Evolutionary conservation across 2,888 invertebrate genomes (phyloP).

Genomic region (Cylindroiulus punctatus): DNA sequence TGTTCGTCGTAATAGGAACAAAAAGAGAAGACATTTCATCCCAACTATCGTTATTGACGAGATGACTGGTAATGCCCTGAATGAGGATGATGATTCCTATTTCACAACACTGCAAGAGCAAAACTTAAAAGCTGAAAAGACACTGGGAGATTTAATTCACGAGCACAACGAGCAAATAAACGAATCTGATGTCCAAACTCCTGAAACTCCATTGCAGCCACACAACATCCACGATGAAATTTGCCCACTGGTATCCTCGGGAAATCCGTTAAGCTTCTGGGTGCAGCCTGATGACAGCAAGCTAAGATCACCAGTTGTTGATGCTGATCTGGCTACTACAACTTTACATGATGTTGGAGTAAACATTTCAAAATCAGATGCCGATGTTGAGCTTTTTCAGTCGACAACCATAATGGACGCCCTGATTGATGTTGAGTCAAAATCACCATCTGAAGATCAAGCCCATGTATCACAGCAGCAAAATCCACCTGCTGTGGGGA

Average conservation of each 20-base stretch:
- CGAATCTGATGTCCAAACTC: conserved; percentile 48
- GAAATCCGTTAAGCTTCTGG: background rate
- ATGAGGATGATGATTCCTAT: conserved; percentile 57
- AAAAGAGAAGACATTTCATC: conserved; percentile 70
- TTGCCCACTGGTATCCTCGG: conserved; percentile 49
- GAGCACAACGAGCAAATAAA: background rate
- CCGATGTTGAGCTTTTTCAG: background rate
- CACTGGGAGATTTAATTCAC: conserved; percentile 53
- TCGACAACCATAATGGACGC: background rate
- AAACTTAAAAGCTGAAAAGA: conserved; percentile 55
- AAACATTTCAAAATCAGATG: background rate
- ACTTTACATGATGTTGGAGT: background rate
- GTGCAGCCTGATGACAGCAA: background rate
- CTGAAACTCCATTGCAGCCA: conserved; percentile 27
- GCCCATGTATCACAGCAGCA: background rate
- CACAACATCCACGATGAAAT: conserved; percentile 47
- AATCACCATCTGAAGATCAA: background rate
- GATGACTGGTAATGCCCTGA: conserved; percentile 58
- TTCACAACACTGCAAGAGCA: conserved; percentile 55
- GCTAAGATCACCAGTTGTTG: background rate
- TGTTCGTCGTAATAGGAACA: background rate
- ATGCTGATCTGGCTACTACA: background rate
- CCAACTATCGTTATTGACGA: conserved; percentile 82
- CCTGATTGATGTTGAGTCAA: background rate
- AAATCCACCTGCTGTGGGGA: background rate